Base-by-base conservation (phyloP, 1,140 invertebrate species). In the Bombus impatiens region DNA sequence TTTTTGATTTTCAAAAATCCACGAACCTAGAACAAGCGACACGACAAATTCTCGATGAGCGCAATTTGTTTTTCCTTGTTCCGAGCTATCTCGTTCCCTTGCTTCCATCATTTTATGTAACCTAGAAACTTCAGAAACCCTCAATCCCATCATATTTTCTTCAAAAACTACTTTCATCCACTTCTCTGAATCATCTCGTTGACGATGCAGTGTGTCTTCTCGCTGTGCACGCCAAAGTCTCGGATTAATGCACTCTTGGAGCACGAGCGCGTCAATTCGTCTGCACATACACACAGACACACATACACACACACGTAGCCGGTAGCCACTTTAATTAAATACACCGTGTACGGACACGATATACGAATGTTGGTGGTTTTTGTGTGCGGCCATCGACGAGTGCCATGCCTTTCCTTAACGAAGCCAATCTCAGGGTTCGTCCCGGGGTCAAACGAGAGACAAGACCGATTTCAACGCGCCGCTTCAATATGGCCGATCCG, bases 391-490 rank as follows among this genome's bases (percentile, higher is more conserved):
- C 84, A 86, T 77, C 68, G 68, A 67, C 59, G 65, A 85, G 72
- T 40, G 57, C n/a, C 82, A 76, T 91, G 83, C 57, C 78, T 87
- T 88, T 84, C 84, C 84, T 88, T 88, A 91, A 91, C 90, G 82
- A 91, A 91, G 84, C 90, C 88, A 91, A 91, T 91, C 90, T 82
- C 42, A 22, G n/a, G 65, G 86, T 88, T 90, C 81, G 72, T 79
- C 53, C 32, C 59, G 78, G 81, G 90, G 88, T 91, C 87, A 91
- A 91, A 78, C 82, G 74, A 40, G 59, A 77, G 53, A 86, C 77
- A 68, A 81, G 62, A 90, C 74, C 62, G 62, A 47, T 77, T 71
- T 68, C n/a, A 71, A 22, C 40, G 62, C 15, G 47, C 37, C 59
- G 13, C 65, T 25, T 22, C 77, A 82, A 89, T 84, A 89, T 78